phyloP scores from a whole-genome alignment of 2,113 vertebrate species.

The Cnemophilus loriae region DNA sequence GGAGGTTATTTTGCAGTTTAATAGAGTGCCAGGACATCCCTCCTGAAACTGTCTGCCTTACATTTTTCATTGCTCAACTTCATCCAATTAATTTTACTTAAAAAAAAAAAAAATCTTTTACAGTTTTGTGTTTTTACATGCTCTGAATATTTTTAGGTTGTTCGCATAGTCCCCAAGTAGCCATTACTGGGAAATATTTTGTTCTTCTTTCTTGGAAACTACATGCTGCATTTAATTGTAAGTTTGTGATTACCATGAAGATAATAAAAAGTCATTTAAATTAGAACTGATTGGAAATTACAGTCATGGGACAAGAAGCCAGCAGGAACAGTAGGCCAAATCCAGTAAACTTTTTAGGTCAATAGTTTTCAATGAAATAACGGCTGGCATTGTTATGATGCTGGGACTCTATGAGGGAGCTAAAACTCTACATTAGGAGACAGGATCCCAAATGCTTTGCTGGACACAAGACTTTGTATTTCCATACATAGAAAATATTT shows the following conservation, averaged over 20 bases:
- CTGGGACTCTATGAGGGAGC: background rate
- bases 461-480: background rate
- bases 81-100: background rate
- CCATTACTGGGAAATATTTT: background rate
- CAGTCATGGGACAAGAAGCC: background rate
- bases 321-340: background rate
- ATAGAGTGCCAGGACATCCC: background rate
- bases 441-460: background rate
- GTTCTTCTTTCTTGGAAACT: background rate
- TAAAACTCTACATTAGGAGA: background rate
- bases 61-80: background rate
- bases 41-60: background rate
- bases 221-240: background rate
- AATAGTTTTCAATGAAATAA: background rate
- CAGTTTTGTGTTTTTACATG: background rate
- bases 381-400: background rate
- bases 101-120: background rate
- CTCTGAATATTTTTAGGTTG: background rate
- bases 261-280: constrained; percentile 19
- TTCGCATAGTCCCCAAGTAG: background rate
- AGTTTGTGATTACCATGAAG: background rate
- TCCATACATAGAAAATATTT: background rate
- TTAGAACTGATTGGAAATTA: background rate
- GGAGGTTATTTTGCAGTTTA: background rate
- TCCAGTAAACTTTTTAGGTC: background rate